Conservation (phyloP, 2,797 vertebrate genomes). For the Characodon lateralis region DNA sequence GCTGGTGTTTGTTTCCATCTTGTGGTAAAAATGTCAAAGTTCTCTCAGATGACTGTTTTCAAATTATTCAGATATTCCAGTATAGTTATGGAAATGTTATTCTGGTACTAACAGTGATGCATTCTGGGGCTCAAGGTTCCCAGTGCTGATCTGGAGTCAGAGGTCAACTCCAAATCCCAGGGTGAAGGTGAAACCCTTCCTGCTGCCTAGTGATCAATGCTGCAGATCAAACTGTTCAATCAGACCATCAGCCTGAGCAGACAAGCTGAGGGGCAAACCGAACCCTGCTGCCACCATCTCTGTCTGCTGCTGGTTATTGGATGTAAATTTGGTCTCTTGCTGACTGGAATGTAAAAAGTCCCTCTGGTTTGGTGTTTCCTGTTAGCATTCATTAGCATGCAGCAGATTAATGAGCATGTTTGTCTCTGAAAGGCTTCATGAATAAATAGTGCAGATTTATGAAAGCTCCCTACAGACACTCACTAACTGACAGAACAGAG, state of each 20-base stretch:
- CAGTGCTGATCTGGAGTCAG: too few species aligned
- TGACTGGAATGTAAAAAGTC: constrained; percentile 11
- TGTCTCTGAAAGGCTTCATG: constrained; percentile 26
- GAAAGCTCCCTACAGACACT: background rate
- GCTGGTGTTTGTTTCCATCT: too few species aligned
- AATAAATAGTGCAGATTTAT: constrained; percentile 29
- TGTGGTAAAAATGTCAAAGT: too few species aligned
- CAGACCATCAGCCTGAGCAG: background rate
- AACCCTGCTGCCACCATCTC: background rate
- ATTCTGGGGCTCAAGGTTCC: too few species aligned
- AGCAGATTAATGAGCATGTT: constrained; percentile 12
- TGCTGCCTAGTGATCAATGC: background rate
- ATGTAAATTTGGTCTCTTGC: constrained; percentile 21
- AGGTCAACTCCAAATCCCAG: too few species aligned
- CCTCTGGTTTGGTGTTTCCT: constrained; percentile 2
- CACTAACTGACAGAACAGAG: background rate
- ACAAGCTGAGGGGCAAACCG: background rate
- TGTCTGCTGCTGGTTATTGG: background rate
- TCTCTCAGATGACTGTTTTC: too few species aligned
- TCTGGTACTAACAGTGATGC: too few species aligned
- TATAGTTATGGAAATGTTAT: too few species aligned
- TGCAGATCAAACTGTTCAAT: background rate
- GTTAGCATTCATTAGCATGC: constrained; percentile 38
- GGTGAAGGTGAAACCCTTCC: too few species aligned
- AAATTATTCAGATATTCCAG: too few species aligned